Evolutionary conservation across 2,797 vertebrate genomes (phyloP).

Genomic region (Adrianichthys oophorus): DNA sequence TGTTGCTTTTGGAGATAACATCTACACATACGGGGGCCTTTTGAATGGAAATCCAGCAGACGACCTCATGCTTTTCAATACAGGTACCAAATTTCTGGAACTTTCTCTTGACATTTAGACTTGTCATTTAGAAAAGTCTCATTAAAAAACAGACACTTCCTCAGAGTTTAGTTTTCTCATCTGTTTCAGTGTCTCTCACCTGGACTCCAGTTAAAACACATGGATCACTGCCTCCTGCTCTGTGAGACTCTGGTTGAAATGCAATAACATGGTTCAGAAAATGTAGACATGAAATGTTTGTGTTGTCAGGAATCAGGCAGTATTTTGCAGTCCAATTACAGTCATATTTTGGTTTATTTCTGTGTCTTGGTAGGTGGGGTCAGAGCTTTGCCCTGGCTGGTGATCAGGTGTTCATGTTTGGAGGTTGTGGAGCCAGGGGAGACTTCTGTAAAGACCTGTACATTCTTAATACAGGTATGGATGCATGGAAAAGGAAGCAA

Average conservation of each 20-base stretch:
- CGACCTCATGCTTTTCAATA: conserved; percentile 79
- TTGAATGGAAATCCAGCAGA: conserved; percentile 56
- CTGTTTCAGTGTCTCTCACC: conserved; percentile 71
- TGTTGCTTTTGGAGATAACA: conserved; percentile 68
- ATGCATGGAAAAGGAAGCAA: background rate
- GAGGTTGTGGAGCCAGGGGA: conserved; percentile 64
- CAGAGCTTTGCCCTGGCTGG: conserved; percentile 68
- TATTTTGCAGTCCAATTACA: too few relatives aligned
- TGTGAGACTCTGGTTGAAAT: conserved; percentile 50
- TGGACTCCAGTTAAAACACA: conserved; percentile 78
- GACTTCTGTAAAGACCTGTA: conserved; percentile 69
- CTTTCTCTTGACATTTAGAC: too few relatives aligned
- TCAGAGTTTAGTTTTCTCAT: background rate
- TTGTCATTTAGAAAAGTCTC: background rate
- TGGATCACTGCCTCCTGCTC: conserved; percentile 63
- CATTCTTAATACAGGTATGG: conserved; percentile 73
- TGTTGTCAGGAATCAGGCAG: too few relatives aligned
- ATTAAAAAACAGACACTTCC: background rate
- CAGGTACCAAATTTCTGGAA: conserved; percentile 47
- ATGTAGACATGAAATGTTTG: too few relatives aligned
- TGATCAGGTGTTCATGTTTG: conserved; percentile 77
- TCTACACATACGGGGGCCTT: conserved; percentile 76
- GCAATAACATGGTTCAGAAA: background rate
- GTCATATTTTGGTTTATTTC: too few relatives aligned
- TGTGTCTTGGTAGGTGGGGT: conserved; percentile 53